phyloP scores from a whole-genome alignment of 1,140 invertebrate genomes.

The Trichomalopsis sarcophagae region DNA sequence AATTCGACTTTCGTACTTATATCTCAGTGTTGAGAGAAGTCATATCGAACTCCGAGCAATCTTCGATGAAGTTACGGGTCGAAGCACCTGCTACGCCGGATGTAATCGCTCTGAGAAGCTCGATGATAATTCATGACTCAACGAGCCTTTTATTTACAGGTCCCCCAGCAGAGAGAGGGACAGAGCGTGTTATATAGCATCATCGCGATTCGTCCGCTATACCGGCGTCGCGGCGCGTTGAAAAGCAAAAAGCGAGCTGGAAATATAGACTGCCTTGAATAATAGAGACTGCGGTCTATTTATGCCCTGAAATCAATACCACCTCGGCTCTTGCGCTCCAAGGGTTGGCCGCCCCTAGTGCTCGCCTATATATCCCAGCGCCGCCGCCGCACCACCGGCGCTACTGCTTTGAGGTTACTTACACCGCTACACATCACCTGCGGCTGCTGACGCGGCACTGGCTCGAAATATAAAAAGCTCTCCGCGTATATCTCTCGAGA shows the following conservation, averaged over 20 bases:
- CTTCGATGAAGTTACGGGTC: too few species aligned
- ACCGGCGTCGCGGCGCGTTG: not conserved
- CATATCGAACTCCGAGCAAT: too few species aligned
- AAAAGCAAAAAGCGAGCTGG: constrained; percentile 24
- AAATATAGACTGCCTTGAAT: constrained; percentile 57
- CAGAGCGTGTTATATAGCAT: not conserved
- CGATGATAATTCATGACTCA: constrained; percentile 5
- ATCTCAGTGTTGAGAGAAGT: too few species aligned
- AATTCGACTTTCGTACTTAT: too few species aligned
- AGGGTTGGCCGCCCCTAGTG: constrained; percentile 23
- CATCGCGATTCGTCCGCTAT: not conserved
- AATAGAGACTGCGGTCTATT: constrained; percentile 64
- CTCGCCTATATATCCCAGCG: not conserved
- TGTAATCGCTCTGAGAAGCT: too few species aligned
- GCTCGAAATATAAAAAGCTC: not conserved
- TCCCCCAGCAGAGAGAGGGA: not conserved
- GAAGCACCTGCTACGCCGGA: too few species aligned
- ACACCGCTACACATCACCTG: not conserved
- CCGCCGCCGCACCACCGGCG: not conserved
- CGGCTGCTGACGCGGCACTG: not conserved
- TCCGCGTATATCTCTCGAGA: not conserved
- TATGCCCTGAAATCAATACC: constrained; percentile 64
- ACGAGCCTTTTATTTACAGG: constrained; percentile 9
- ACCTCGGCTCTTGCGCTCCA: constrained; percentile 40
- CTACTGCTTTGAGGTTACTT: not conserved